phyloP scores from a whole-genome alignment of 2,888 invertebrate species.

The Danaus chrysippus region DNA sequence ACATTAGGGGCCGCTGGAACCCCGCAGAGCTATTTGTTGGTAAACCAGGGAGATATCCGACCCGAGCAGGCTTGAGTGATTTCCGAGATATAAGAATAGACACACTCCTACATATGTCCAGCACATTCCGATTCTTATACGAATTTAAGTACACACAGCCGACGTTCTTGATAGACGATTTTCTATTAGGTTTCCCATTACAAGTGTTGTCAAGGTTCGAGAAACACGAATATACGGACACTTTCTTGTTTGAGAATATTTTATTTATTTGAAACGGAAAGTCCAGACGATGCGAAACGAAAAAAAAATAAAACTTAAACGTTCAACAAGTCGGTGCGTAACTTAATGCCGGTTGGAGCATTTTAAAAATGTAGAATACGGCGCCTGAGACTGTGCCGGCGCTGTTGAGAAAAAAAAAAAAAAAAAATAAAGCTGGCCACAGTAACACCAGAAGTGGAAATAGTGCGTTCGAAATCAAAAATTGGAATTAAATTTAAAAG shows the following conservation, averaged over 20 bases:
- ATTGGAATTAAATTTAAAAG: conserved; percentile 67
- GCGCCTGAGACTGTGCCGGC: conserved; percentile 25
- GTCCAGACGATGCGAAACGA: conserved; percentile 16
- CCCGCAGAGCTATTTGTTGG: conserved; percentile 62
- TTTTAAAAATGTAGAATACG: conserved; percentile 27
- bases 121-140: conserved; percentile 5
- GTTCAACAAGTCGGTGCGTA: conserved; percentile 21
- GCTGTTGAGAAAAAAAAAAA: conserved; percentile 22
- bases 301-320: conserved; percentile 18
- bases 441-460: conserved; percentile 51
- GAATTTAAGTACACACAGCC: conserved; percentile 5
- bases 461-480: conserved; percentile 67
- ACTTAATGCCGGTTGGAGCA: conserved; percentile 28
- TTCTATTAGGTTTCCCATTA: not conserved
- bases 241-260: not conserved
- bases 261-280: not conserved
- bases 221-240: not conserved
- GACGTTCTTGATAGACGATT: not conserved
- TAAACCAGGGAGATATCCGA: conserved; percentile 58
- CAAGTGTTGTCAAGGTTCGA: not conserved
- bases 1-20: conserved; percentile 38
- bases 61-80: conserved; percentile 36
- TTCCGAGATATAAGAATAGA: conserved; percentile 33
- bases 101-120: conserved; percentile 9
- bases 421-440: conserved; percentile 33